Evolutionary conservation across 2,797 vertebrate genomes (phyloP), one percentile per base, ranked within the genome.

Genomic region (Hephaestus fuliginosus): DNA sequence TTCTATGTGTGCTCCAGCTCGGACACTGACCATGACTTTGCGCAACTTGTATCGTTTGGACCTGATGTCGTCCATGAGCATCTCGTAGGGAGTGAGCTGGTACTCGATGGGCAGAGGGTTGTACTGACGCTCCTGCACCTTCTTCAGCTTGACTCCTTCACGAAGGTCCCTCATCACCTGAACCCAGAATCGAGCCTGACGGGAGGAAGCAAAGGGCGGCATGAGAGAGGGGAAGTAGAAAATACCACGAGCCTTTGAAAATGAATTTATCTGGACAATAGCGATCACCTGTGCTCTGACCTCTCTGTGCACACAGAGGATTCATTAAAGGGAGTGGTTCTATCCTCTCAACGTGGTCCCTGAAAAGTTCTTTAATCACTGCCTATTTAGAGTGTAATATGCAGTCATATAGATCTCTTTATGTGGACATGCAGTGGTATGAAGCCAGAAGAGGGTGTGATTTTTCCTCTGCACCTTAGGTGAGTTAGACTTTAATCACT

Each of bases 51-150:
- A 99, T 66, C 98, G 97, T 85, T 96, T 96, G 80, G 96, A 96
- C 64, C 97, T 95, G 81, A 99, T 99, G 82, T 99, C 98, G 46
- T 99, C 97, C 98, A 99, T 99, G 41, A 99, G 95, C 98, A 99
- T 99, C 90, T 99, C 98, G 13, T 99, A 99, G 2, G 98, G 98
- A 0, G 98, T 98, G 76, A 99, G 96, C 91, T 99, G 96, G 92
- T 94, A 99, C 36, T 99, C 98, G 48, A 97, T 97, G 56, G 98
- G 96, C 80, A 99, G 94, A 0, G 97, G 97, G 89, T 96, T 93
- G 83, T 97, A 99, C 76, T 97, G 97, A 7, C 98, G 96, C 83
- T 98, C 97, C 74, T 98, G 97, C 67, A 99, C 98, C 78, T 99
- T 99, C 94, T 99, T 99, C 58, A 99, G 95, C 92, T 98, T 98